Base-by-base conservation (phyloP, 2,888 invertebrate species). In the Cremastobaeus sp. region DNA sequence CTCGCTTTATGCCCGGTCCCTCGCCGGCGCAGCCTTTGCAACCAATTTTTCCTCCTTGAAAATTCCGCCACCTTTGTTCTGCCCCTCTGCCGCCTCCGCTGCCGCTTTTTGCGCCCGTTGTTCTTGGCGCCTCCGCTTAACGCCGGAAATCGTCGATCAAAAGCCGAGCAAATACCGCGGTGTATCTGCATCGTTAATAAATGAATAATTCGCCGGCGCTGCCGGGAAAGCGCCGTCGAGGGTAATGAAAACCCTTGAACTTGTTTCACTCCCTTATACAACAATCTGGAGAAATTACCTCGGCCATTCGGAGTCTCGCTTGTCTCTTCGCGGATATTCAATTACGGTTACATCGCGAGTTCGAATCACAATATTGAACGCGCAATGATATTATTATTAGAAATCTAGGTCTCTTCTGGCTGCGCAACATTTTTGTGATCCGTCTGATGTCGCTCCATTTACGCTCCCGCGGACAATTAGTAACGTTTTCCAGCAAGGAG, bases 91-190 rank as follows among this genome's bases (percentile, higher is more conserved):
- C 25, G 32, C 20, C 12, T 48, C 9, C 30, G 21, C 8, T 41
- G 6, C 34, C 5, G 4, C 39, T 30, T 73, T 70, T 62, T 47
- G 4, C 25, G 4, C 8, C 48, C 11, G 6, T 52, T 30, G 69
- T 70, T 62, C 52, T 52, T 64, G 15, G 18, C 59, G 25, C 39
- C 60, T 35, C 52, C 45, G 21, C 64, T 60, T 60, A 65, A 75
- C 47, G 45, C 73, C 66, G 74, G 71, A 77, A 78, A 78, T 78
- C 75, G 71, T 69, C 71, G 71, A 76, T 77, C 68, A 75, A 72
- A 65, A 71, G 75, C 60, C 68, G 60, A 65, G 70, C 72, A 74
- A 74, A 77, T 76, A 76, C 57, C 76, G 62, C 68, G 54, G 34
- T 65, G 68, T 65, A 70, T 68, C 66, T 76, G 73, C 76, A 64